These are phyloP conservation scores for Seira musarum DNA, from an alignment of 2,888 invertebrate genomes.

Conservation along the genomic window DNA sequence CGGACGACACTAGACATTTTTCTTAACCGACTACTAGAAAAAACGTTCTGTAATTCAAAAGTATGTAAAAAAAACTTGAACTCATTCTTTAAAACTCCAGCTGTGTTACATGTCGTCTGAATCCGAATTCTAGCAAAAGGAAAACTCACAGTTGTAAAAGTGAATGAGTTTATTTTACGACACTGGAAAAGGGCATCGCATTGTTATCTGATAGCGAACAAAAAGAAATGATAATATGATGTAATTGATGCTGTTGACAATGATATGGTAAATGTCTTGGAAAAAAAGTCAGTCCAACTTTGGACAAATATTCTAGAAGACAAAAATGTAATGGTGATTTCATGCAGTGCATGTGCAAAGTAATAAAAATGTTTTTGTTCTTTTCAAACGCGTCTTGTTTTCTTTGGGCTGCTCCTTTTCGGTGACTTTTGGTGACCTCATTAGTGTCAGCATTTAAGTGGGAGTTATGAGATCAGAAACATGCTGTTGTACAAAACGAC, in stretches of 20 bases:
- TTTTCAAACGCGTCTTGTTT: background rate
- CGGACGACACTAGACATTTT: background rate
- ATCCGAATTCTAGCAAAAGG: too few relatives aligned
- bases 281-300: background rate
- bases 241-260: constrained; percentile 37
- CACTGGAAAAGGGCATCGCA: background rate
- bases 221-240: constrained; percentile 18
- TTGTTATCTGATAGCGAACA: constrained; percentile 14
- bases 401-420: background rate
- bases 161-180: background rate
- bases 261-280: constrained; percentile 6
- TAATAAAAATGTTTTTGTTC: background rate
- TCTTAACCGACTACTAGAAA: background rate
- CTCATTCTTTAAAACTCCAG: background rate
- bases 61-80: background rate
- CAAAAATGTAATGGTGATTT: background rate
- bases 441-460: constrained; percentile 57
- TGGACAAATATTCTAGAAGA: background rate
- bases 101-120: background rate
- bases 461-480: constrained; percentile 58
- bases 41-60: background rate
- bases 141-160: too few relatives aligned
- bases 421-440: constrained; percentile 60
- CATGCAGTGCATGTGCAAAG: background rate
- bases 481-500: constrained; percentile 48